Percentiles rank a stretch among this genome's conserved stretches.
Evolutionary conservation across 1,140 invertebrate genomes (phyloP).

Genomic region (Mizuhopecten yessoensis): DNA sequence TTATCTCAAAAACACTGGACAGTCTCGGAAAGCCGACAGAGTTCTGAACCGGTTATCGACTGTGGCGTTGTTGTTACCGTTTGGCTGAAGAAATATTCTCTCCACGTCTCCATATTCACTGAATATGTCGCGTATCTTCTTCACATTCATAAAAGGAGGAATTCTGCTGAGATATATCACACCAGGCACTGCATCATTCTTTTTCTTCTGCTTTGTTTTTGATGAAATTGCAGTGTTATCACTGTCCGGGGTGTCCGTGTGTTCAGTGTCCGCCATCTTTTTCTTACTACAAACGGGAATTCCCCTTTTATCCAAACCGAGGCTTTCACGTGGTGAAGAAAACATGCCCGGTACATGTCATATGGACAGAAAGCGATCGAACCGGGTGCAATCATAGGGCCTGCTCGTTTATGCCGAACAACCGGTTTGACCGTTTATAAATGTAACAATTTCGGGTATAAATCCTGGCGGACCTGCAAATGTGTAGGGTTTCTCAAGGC

Average conservation of each 20-base stretch:
- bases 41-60: too few relatives aligned
- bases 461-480: too few relatives aligned
- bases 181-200: slow-evolving; percentile 84
- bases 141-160: slow-evolving; percentile 94
- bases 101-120: slow-evolving; percentile 92
- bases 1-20: too few relatives aligned
- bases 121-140: slow-evolving; percentile 91
- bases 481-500: too few relatives aligned
- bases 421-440: too few relatives aligned
- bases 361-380: too few relatives aligned
- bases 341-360: too few relatives aligned
- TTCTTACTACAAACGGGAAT: not conserved
- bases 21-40: too few relatives aligned
- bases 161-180: slow-evolving; percentile 95
- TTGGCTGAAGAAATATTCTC: slow-evolving; percentile 92
- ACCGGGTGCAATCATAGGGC: too few relatives aligned
- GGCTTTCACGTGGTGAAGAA: not conserved
- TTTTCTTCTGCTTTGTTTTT: slow-evolving; percentile 51
- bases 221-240: not conserved
- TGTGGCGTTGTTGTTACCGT: too few relatives aligned
- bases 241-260: not conserved
- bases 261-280: not conserved
- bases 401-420: too few relatives aligned
- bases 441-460: too few relatives aligned
- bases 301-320: not conserved